Percentiles rank a stretch among this genome's conserved stretches.
Conservation (phyloP, 2,113 vertebrate genomes). For the Sceloporus tristichus region DNA sequence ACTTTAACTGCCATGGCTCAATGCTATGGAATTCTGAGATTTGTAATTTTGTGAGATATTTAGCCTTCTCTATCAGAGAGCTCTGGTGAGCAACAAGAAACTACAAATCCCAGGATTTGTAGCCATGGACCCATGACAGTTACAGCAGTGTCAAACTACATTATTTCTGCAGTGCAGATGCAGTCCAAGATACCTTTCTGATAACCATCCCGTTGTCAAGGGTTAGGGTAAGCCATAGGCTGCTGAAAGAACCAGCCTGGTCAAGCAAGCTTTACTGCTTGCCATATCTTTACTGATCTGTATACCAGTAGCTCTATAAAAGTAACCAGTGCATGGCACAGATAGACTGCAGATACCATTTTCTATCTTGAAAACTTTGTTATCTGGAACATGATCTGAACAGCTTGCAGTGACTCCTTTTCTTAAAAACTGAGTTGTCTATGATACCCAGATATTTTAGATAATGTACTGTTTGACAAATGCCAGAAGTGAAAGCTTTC, state of each 20-base stretch:
- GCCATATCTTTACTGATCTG: neutral
- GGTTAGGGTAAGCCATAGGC: neutral
- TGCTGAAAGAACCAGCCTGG: neutral
- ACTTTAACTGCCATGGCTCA: no score
- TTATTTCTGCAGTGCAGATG: no score
- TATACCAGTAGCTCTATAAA: neutral
- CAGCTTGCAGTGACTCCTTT: neutral
- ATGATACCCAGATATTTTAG: neutral
- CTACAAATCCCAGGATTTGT: no score
- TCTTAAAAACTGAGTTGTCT: neutral
- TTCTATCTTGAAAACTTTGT: neutral
- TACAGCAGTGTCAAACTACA: no score
- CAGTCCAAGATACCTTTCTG: neutral
- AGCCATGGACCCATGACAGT: no score
- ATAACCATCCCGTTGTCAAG: neutral
- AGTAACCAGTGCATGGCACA: neutral
- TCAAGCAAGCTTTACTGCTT: neutral
- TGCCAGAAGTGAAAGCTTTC: neutral
- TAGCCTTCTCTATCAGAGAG: no score
- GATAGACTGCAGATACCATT: neutral
- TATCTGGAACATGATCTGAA: neutral
- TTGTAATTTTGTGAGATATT: no score
- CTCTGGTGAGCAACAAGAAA: no score
- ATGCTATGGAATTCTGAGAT: no score
- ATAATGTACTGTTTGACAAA: neutral